These are phyloP conservation scores for Diaphora mendica DNA, from an alignment of 2,888 invertebrate genomes.

Conservation along the genomic window DNA sequence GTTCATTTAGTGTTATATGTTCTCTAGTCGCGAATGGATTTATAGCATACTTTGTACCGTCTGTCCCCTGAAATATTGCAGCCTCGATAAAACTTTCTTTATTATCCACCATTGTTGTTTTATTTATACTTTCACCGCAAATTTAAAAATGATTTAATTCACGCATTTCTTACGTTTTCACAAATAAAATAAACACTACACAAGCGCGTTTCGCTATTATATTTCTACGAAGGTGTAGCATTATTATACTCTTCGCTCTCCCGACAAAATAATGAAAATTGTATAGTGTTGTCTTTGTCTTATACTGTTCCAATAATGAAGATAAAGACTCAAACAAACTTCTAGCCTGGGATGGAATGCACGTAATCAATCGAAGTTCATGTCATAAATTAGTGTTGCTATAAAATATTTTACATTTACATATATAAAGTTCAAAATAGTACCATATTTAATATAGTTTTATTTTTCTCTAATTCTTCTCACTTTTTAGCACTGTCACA, in stretches of 20 bases:
- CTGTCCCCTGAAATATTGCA: conserved; percentile 32
- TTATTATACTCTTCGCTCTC: background rate
- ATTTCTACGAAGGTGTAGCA: background rate
- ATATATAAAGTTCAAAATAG: too few species aligned
- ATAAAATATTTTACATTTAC: background rate
- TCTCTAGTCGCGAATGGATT: conserved; percentile 39
- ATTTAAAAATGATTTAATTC: conserved; percentile 11
- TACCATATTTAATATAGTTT: too few species aligned
- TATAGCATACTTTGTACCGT: conserved; percentile 38
- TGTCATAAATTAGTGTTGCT: conserved; percentile 33
- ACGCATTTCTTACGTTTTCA: background rate
- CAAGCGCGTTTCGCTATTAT: conserved; percentile 9
- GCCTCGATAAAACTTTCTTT: conserved; percentile 33
- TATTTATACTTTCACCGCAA: background rate
- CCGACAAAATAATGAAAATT: accelerated
- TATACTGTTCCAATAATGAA: background rate
- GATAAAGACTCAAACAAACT: accelerated
- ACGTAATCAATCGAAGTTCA: conserved; percentile 30
- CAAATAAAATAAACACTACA: conserved; percentile 11
- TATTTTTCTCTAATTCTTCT: too few species aligned
- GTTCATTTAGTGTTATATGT: background rate
- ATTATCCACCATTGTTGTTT: conserved; percentile 40
- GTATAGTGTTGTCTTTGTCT: conserved; percentile 11
- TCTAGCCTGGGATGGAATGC: background rate
- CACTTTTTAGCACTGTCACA: too few species aligned